These are phyloP conservation scores for Glaucopsyche alexis DNA, from an alignment of 2,888 invertebrate species.

Conservation along the genomic window DNA sequence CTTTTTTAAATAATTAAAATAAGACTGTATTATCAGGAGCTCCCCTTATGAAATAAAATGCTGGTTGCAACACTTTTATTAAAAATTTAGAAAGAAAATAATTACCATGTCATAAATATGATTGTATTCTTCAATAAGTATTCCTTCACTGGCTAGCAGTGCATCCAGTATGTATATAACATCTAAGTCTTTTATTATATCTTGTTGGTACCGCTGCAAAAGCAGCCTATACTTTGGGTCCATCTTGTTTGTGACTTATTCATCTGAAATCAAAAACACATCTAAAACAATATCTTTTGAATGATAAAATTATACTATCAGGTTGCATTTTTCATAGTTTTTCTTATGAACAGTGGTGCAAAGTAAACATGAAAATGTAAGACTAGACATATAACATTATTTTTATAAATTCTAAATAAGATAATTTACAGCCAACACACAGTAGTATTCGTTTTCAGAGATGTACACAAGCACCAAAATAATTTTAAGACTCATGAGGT, in stretches of 20 bases:
- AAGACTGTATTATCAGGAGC: too few species aligned
- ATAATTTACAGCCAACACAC: too few species aligned
- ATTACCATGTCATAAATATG: conserved; percentile 57
- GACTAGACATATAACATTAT: too few species aligned
- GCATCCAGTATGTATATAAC: conserved; percentile 70
- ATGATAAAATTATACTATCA: neutral
- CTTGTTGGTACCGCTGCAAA: conserved; percentile 64
- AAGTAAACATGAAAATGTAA: too few species aligned
- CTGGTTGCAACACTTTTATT: too few species aligned
- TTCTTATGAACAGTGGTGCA: too few species aligned
- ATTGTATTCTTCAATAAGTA: conserved; percentile 61
- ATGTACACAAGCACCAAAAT: neutral
- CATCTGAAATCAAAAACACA: conserved; percentile 54
- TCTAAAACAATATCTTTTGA: neutral
- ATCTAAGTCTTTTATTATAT: conserved; percentile 71
- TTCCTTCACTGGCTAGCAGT: conserved; percentile 62
- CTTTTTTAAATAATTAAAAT: too few species aligned
- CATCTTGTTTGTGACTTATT: conserved; percentile 54
- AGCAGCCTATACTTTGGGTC: conserved; percentile 61
- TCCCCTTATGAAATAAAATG: too few species aligned
- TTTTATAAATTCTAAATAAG: too few species aligned
- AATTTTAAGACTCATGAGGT: conserved; percentile 6
- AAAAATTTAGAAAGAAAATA: neutral
- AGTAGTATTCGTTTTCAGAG: too few species aligned
- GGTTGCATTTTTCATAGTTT: too few species aligned